Conservation (phyloP, 2,888 invertebrate species). For the Drosophila meridiana region DNA sequence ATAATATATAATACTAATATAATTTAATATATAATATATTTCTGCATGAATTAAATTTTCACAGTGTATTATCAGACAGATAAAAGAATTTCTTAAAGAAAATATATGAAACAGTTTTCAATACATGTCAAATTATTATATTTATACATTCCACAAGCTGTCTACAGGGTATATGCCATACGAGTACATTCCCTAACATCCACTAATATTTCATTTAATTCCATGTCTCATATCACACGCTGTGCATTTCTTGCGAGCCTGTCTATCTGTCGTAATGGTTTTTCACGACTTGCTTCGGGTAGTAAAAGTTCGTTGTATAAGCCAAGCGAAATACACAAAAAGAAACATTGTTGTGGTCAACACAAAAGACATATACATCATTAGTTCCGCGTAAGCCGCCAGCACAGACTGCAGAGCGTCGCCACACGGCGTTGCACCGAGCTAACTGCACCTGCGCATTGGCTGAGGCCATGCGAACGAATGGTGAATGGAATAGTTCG, state of each 20-base stretch:
- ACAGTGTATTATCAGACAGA: too few species aligned
- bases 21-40: background rate
- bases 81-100: background rate
- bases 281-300: slow-evolving; percentile 57
- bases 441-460: slow-evolving; percentile 59
- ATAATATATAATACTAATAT: background rate
- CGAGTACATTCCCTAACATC: background rate
- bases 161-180: background rate
- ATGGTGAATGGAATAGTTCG: slow-evolving; percentile 45
- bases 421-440: slow-evolving; percentile 36
- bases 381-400: slow-evolving; percentile 67
- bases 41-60: background rate
- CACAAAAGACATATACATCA: slow-evolving; percentile 52
- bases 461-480: slow-evolving; percentile 26
- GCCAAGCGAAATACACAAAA: slow-evolving; percentile 15
- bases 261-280: slow-evolving; percentile 49
- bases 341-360: slow-evolving; percentile 56
- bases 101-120: background rate
- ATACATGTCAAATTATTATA: background rate
- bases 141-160: background rate
- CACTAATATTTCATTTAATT: slow-evolving; percentile 15
- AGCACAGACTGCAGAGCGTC: slow-evolving; percentile 21
- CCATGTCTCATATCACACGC: slow-evolving; percentile 19
- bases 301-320: slow-evolving; percentile 72
- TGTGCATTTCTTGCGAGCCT: slow-evolving; percentile 13